Evolutionary conservation across 2,797 vertebrate genomes (phyloP), one percentile per base, ranked within the genome.

Genomic region (Pangasius macronema): DNA sequence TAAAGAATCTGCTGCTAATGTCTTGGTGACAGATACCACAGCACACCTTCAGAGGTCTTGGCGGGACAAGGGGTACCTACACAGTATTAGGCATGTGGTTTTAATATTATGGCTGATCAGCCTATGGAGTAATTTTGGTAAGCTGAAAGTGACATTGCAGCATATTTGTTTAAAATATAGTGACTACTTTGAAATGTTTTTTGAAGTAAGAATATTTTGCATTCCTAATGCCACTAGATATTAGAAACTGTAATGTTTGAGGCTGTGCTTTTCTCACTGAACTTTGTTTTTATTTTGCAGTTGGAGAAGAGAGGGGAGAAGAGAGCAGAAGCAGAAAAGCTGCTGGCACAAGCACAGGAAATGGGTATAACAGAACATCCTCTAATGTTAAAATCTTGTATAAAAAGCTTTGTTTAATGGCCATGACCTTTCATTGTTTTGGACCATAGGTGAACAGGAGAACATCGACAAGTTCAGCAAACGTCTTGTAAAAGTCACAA

Each of bases 401-500:
- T n/a, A n/a, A 27, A 81, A 22, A 67, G 27, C 42, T 22, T 51
- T 22, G n/a, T 49, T 77, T n/a, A 39, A 33, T 57, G 46, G 73
- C 51, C 20, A 36, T 85, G 49, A 68, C n/a, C 0, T 10, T 61
- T 20, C 0, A 1, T 33, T 53, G n/a, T 1, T 88, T 81, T 63
- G 46, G 16, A 13, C 72, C 72, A 24, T 87, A 96, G 96, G 96
- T 3, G 96, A 97, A 16, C 97, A 97, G 89, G 96, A 96, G 85
- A 97, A 97, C 73, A 94, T 98, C 0, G 98, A 99, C 85, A 99
- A 99, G 91, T 99, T 98, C 92, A 95, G 94, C 55, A 99, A 98
- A 93, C 97, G 98, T 76, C 93, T 99, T 68, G 98, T 99, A 14
- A 99, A 99, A 91, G 99, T 99, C 92, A 99, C 98, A 39, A 97